phyloP scores from a whole-genome alignment of 2,113 vertebrate species.

The Siphamia tubifer region DNA sequence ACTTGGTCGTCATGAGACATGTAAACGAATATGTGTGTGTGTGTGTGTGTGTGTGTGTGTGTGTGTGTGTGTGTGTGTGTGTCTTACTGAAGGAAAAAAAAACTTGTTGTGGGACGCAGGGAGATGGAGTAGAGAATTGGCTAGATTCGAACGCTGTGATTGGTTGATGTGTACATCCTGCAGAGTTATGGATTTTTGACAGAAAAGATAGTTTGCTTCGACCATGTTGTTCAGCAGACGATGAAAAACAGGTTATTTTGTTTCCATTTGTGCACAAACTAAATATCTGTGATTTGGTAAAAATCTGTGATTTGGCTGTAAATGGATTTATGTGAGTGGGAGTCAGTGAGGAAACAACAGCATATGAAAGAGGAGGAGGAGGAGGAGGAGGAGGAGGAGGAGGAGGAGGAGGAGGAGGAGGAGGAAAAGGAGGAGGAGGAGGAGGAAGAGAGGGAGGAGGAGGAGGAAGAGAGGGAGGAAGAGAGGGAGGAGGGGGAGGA shows the following conservation, averaged over 20 bases:
- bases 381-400: background rate
- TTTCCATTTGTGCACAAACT: constrained; percentile 29
- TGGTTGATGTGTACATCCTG: constrained; percentile 54
- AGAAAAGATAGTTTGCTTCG: constrained; percentile 62
- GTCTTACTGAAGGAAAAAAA: background rate
- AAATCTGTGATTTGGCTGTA: constrained; percentile 15
- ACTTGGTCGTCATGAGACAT: no score
- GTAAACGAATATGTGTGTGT: no score
- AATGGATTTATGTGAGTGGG: constrained; percentile 21
- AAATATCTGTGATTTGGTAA: constrained; percentile 20
- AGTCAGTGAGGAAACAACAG: background rate
- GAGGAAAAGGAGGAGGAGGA: background rate
- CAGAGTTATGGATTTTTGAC: constrained; percentile 68
- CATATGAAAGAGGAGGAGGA: background rate
- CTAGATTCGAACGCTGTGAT: constrained; percentile 38
- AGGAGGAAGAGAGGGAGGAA: background rate
- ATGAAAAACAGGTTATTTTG: constrained; percentile 50
- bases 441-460: background rate
- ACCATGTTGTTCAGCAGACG: constrained; percentile 56
- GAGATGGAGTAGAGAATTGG: constrained; percentile 27
- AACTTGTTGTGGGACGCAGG: constrained; percentile 53
- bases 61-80: constrained; percentile 23
- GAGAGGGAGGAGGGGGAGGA: background rate
- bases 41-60: constrained; percentile 32
- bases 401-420: background rate